These are phyloP conservation scores for Chaetorhynchus papuensis DNA, from an alignment of 2,113 vertebrate genomes.

Conservation along the genomic window DNA sequence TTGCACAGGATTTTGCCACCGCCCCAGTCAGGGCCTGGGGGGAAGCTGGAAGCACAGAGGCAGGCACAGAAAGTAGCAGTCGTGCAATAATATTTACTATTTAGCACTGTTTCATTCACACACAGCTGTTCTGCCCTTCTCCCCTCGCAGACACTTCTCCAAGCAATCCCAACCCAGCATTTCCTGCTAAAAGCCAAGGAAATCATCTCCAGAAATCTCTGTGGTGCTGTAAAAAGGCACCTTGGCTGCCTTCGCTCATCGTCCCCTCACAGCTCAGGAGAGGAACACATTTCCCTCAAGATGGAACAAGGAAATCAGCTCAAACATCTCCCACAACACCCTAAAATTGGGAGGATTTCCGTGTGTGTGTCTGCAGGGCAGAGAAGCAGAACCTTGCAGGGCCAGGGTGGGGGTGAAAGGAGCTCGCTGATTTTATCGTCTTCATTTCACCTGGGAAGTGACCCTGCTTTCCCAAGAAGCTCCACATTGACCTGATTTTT, in stretches of 20 bases:
- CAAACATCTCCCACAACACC: background rate
- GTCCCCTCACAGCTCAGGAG: background rate
- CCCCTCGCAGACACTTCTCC: too few relatives aligned
- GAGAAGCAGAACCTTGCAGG: background rate
- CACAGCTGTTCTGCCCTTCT: background rate
- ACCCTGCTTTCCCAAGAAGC: background rate
- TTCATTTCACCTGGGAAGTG: background rate
- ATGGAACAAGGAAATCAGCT: background rate
- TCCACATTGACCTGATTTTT: background rate
- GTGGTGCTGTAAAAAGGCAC: too few relatives aligned
- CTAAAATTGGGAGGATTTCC: background rate
- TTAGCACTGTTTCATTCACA: background rate
- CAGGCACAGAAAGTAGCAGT: background rate
- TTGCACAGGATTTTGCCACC: fast-evolving
- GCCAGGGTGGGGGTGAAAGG: background rate
- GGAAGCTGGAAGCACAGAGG: background rate
- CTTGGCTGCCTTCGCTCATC: background rate
- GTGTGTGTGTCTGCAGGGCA: background rate
- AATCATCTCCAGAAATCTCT: background rate
- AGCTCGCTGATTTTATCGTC: background rate
- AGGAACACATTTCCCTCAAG: background rate
- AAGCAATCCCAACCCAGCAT: background rate
- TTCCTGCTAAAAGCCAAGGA: background rate
- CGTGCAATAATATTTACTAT: background rate
- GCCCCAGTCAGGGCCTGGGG: background rate